Percentiles rank a stretch among this genome's conserved stretches.
Evolutionary conservation across 2,113 vertebrate species (phyloP).

Genomic region (Odocoileus virginianus): DNA sequence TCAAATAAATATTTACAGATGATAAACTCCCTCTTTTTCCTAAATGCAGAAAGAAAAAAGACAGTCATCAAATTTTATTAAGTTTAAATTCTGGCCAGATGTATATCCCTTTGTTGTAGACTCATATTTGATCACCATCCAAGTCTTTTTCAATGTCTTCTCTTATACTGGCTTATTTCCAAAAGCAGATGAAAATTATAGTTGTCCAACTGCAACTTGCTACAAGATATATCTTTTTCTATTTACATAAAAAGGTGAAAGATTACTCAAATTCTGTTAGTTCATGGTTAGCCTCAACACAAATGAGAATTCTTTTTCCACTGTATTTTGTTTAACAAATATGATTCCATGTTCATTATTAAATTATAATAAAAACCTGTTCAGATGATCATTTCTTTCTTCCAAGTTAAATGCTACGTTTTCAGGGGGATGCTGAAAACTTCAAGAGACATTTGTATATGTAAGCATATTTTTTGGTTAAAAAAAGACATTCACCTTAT

Average conservation of each 20-base stretch:
- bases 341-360: background rate
- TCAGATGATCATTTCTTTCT: background rate
- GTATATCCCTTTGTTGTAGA: background rate
- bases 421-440: background rate
- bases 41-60: background rate
- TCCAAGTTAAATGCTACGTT: background rate
- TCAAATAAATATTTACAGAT: constrained; percentile 14
- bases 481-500: background rate
- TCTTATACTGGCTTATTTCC: constrained; percentile 13
- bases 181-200: constrained; percentile 29
- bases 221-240: background rate
- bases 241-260: background rate
- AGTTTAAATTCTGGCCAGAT: constrained; percentile 37
- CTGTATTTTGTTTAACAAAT: background rate
- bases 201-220: background rate
- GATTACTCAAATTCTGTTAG: background rate
- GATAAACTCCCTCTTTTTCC: background rate
- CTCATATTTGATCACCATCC: constrained; percentile 5
- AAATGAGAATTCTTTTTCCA: background rate
- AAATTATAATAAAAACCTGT: background rate
- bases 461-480: background rate
- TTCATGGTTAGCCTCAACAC: background rate
- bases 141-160: constrained; percentile 12
- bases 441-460: background rate
- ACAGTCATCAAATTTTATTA: background rate